Percentiles rank a stretch among this genome's conserved stretches.
Evolutionary conservation across 2,113 vertebrate genomes (phyloP).

Genomic region (Anolis carolinensis): DNA sequence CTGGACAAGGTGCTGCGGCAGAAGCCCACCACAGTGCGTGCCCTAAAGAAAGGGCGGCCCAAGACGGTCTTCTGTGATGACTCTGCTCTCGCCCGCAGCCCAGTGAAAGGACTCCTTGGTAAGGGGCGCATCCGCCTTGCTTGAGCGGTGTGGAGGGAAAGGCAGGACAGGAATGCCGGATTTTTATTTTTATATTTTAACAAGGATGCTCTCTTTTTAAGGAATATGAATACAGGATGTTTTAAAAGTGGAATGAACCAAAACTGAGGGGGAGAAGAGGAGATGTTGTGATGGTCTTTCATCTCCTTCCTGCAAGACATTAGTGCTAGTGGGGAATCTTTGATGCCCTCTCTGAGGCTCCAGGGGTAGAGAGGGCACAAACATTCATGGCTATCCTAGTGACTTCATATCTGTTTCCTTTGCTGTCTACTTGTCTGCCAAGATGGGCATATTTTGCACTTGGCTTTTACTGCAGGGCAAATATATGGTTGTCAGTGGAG

Average conservation of each 20-base stretch:
- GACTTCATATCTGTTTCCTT: neutral
- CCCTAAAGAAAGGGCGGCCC: slow-evolving; percentile 80
- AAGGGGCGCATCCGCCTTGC: slow-evolving; percentile 40
- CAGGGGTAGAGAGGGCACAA: neutral
- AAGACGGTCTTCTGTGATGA: slow-evolving; percentile 90
- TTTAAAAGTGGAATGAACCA: neutral
- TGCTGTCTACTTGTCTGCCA: neutral
- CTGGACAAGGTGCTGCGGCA: slow-evolving; percentile 88
- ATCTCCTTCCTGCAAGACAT: neutral
- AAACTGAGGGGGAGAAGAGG: neutral
- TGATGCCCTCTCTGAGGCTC: neutral
- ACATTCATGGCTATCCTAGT: neutral
- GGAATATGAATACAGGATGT: neutral
- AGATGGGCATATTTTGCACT: neutral
- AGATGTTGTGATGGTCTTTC: neutral
- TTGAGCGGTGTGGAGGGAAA: neutral
- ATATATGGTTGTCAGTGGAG: neutral
- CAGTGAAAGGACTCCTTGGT: slow-evolving; percentile 86
- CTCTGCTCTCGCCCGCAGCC: slow-evolving; percentile 84
- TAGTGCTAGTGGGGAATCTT: neutral
- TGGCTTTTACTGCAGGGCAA: neutral
- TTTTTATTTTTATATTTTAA: neutral
- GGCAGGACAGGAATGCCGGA: fast-evolving
- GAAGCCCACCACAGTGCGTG: slow-evolving; percentile 79
- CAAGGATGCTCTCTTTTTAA: neutral